Base-by-base conservation (phyloP, 2,888 invertebrate genomes). In the Scaptomyza caliginosa region DNA sequence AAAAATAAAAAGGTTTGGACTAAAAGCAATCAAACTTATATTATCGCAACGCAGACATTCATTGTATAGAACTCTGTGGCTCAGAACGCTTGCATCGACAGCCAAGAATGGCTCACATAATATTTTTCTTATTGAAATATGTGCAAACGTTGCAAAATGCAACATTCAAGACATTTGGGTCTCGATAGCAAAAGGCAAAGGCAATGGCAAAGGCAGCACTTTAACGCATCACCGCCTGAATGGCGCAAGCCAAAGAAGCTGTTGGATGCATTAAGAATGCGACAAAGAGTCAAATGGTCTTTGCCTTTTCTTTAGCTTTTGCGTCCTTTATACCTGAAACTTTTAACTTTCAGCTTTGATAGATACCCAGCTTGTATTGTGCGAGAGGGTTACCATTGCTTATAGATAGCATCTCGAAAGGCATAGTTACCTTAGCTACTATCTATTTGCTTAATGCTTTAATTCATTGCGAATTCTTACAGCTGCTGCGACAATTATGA, bases 61-160 rank as follows among this genome's bases (percentile, higher is more conserved):
- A n/a, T 38, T 38, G 2, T 17, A 4, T 6, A 5, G 5, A 11
- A 7, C 23, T 23, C 23, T 23, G 8, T n/a, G n/a, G n/a, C 21
- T 21, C 3, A 38, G 32, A 34, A 10, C 11, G 5, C 11, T 1
- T 8, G 17, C 24, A 30, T 8, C 40, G 38, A 17, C n/a, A 26
- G 46, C 19, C 30, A 32, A 46, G 26, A 56, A 50, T 51, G 55
- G 62, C 60, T 39, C 56, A 51, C 36, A 57, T 57, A 40, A 49
- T 70, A 70, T 67, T 63, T 34, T 60, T 74, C 52, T 62, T 65
- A 82, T 66, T 75, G 75, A 46, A 67, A 78, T 65, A 78, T 78
- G 78, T 82, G 77, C 82, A 82, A 60, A 77, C 62, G 50, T 17
- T 46, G 75, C 79, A 48, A 46, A 49, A 55, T 24, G 59, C 49